These are phyloP conservation scores for Coryphaenoides rupestris DNA, from an alignment of 2,113 vertebrate genomes.

Conservation along the genomic window DNA sequence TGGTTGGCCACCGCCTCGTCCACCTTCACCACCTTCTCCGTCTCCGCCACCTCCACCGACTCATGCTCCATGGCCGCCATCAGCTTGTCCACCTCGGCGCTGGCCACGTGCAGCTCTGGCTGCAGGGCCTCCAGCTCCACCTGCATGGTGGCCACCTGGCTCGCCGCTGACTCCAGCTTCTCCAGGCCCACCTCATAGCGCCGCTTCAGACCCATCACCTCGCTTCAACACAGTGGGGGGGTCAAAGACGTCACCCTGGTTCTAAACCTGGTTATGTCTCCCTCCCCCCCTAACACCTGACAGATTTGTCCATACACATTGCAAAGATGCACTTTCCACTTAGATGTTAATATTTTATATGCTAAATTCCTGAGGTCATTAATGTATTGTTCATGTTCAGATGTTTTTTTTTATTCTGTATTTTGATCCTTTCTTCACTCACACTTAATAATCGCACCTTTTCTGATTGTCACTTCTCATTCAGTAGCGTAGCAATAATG, in stretches of 20 bases:
- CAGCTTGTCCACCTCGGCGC: conserved; percentile 84
- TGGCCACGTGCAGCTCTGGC: conserved; percentile 81
- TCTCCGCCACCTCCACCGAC: conserved; percentile 85
- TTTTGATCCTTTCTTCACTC: no score
- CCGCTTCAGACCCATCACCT: conserved; percentile 83
- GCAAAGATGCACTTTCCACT: no score
- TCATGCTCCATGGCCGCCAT: conserved; percentile 83
- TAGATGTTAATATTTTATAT: no score
- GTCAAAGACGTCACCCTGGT: not conserved
- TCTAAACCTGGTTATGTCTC: not conserved
- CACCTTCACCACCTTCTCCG: conserved; percentile 82
- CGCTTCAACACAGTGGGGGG: conserved; percentile 71
- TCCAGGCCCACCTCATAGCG: conserved; percentile 87
- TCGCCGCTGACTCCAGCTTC: conserved; percentile 82
- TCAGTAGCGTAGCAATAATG: no score
- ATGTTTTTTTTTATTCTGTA: no score
- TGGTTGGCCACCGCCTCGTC: conserved; percentile 83
- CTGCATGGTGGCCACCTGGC: conserved; percentile 85
- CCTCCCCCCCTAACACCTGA: no score
- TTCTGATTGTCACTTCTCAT: no score
- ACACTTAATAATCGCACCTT: no score
- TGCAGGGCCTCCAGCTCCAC: conserved; percentile 83
- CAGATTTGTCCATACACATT: no score
- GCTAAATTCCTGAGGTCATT: no score
- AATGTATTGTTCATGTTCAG: no score